Conservation (phyloP, 2,797 vertebrate species). For the Tenualosa ilisha region DNA sequence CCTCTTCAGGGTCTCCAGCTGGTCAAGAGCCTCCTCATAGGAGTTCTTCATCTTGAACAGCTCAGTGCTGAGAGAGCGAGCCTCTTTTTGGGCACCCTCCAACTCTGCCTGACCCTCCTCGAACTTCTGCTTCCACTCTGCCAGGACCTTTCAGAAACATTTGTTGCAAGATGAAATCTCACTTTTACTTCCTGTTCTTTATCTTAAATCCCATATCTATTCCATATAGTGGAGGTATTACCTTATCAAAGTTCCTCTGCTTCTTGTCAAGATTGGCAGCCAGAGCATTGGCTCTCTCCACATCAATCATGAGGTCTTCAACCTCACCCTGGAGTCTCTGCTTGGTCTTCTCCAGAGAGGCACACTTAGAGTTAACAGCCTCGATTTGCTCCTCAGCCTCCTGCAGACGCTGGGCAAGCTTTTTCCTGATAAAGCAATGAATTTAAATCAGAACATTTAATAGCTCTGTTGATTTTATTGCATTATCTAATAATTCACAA, state of each 20-base stretch:
- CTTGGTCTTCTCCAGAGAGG: slow-evolving; percentile 81
- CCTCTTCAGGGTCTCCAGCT: slow-evolving; percentile 83
- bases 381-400: slow-evolving; percentile 82
- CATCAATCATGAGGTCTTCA: slow-evolving; percentile 79
- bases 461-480: too few species aligned
- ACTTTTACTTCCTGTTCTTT: not conserved
- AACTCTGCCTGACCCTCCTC: slow-evolving; percentile 85
- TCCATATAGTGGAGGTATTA: slow-evolving; percentile 35
- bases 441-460: not conserved
- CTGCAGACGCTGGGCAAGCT: slow-evolving; percentile 83
- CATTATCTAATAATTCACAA: too few species aligned
- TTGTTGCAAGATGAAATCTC: too few species aligned
- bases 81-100: slow-evolving; percentile 82
- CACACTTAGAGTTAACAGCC: slow-evolving; percentile 77
- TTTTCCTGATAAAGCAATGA: slow-evolving; percentile 71
- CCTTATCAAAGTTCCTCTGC: slow-evolving; percentile 80
- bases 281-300: slow-evolving; percentile 73
- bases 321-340: slow-evolving; percentile 78
- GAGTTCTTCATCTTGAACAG: slow-evolving; percentile 89
- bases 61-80: slow-evolving; percentile 81
- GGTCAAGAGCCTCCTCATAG: slow-evolving; percentile 83
- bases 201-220: not conserved
- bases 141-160: slow-evolving; percentile 57
- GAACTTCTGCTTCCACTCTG: slow-evolving; percentile 87
- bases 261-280: slow-evolving; percentile 77